Evolutionary conservation across 2,888 invertebrate species (phyloP).

Genomic region (Thymelicus sylvestris): DNA sequence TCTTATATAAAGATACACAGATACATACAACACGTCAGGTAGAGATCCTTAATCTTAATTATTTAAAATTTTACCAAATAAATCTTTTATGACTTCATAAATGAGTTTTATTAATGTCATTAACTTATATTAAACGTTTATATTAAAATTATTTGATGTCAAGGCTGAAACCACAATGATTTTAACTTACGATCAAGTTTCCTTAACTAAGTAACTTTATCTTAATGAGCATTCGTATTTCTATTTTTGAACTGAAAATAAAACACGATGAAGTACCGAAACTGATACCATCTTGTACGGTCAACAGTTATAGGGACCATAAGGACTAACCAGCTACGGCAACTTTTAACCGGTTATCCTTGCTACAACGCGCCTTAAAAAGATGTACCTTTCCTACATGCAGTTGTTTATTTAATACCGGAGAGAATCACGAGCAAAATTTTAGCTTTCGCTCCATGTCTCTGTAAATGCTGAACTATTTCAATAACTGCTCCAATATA

Average conservation of each 20-base stretch:
- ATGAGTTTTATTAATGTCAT: too few species aligned
- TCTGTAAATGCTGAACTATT: too few species aligned
- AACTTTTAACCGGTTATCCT: slow-evolving; percentile 63
- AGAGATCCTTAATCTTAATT: slow-evolving; percentile 51
- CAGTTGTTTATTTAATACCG: slow-evolving; percentile 25
- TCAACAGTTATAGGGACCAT: slow-evolving; percentile 35
- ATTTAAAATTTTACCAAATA: slow-evolving; percentile 45
- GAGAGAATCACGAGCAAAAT: slow-evolving; percentile 13
- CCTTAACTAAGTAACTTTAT: slow-evolving; percentile 1
- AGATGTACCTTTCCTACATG: slow-evolving; percentile 29
- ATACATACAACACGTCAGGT: slow-evolving; percentile 51
- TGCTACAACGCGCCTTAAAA: slow-evolving; percentile 47
- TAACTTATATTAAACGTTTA: slow-evolving; percentile 45
- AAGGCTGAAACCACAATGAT: not conserved
- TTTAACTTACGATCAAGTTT: not conserved
- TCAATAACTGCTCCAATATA: too few species aligned
- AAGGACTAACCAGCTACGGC: slow-evolving; percentile 19
- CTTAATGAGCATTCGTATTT: slow-evolving; percentile 5
- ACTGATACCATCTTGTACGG: slow-evolving; percentile 35
- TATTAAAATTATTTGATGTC: slow-evolving; percentile 46
- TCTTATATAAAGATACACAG: slow-evolving; percentile 38
- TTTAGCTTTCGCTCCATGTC: not conserved
- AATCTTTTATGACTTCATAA: too few species aligned
- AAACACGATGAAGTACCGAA: slow-evolving; percentile 26
- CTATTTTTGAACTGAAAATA: slow-evolving; percentile 34